phyloP scores from a whole-genome alignment of 2,888 invertebrate species.

The Pharmacophagus antenor region DNA sequence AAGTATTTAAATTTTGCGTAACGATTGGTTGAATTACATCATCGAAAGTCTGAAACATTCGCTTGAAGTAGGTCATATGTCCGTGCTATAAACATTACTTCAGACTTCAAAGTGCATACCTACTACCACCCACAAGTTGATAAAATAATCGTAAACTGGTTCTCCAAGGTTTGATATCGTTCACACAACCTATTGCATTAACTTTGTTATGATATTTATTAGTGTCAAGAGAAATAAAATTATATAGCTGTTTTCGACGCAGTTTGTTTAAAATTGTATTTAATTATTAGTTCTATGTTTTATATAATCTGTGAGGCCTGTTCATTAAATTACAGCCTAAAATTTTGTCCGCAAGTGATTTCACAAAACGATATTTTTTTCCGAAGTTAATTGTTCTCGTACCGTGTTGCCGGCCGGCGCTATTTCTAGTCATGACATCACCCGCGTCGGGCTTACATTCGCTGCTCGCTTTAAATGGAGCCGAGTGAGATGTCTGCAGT shows the following conservation, averaged over 20 bases:
- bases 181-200: conserved; percentile 24
- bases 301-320: neutral
- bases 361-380: conserved; percentile 58
- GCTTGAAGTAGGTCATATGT: conserved; percentile 72
- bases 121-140: conserved; percentile 40
- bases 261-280: neutral
- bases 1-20: conserved; percentile 44
- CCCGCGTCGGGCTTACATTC: conserved; percentile 79
- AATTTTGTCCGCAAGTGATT: conserved; percentile 52
- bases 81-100: conserved; percentile 59
- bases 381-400: conserved; percentile 63
- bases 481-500: conserved; percentile 76
- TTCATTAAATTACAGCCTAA: neutral
- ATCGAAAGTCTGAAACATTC: conserved; percentile 56
- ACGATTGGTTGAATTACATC: conserved; percentile 57
- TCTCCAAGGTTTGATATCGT: conserved; percentile 27
- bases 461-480: conserved; percentile 82
- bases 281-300: no score
- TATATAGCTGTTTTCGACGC: neutral
- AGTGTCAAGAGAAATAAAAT: conserved; percentile 4
- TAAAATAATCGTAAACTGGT: conserved; percentile 64
- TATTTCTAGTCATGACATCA: conserved; percentile 83
- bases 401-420: conserved; percentile 66
- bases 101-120: conserved; percentile 37
- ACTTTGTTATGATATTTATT: conserved; percentile 23